A percentile compares a stretch with the other conserved stretches of the same genome.
These are phyloP conservation scores for Lasiommata megera DNA, from an alignment of 2,888 invertebrate species.

Conservation along the genomic window DNA sequence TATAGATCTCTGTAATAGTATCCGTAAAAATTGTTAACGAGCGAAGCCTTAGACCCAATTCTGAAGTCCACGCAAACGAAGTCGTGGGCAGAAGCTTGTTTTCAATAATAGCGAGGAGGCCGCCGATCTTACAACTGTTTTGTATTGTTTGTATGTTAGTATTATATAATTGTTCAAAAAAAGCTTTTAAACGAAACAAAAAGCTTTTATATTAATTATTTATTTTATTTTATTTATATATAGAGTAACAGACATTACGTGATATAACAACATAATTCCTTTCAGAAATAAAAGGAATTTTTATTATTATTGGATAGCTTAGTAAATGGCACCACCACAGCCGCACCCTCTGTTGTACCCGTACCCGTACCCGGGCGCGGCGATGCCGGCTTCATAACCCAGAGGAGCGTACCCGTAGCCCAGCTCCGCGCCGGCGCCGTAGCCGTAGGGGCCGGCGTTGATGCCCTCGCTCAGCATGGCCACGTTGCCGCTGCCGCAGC, in stretches of 20 bases:
- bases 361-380: constrained; percentile 16
- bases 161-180: too few species aligned
- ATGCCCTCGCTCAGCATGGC: constrained; percentile 42
- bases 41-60: too few species aligned
- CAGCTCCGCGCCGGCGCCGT: constrained; percentile 14
- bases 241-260: too few species aligned
- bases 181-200: not conserved
- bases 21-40: too few species aligned
- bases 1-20: too few species aligned
- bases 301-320: not conserved
- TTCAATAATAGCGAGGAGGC: too few species aligned
- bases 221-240: too few species aligned
- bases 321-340: constrained; percentile 18
- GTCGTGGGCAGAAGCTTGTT: too few species aligned
- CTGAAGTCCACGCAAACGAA: too few species aligned
- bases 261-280: not conserved
- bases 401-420: constrained; percentile 22
- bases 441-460: constrained; percentile 21
- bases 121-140: too few species aligned
- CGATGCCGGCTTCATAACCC: constrained; percentile 15
- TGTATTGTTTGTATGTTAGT: too few species aligned
- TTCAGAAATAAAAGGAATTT: not conserved
- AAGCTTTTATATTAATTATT: too few species aligned
- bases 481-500: constrained; percentile 48
- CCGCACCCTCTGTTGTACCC: constrained; percentile 22